phyloP scores from a whole-genome alignment of 2,113 vertebrate genomes.

The Otocyon megalotis region DNA sequence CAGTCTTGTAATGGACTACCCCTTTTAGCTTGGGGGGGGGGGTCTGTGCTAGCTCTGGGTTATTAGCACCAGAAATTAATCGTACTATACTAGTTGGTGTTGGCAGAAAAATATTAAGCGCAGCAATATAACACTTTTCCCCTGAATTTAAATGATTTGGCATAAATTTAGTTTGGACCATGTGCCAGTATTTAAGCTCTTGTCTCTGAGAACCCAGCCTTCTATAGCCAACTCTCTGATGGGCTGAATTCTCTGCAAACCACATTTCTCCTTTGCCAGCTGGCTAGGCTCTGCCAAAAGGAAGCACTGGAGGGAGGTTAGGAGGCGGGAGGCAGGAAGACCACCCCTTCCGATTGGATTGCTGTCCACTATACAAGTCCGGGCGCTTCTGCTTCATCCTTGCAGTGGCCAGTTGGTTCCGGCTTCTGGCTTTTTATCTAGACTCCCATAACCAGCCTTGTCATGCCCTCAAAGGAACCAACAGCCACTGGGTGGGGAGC shows the following conservation, averaged over 20 bases:
- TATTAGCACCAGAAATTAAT: not conserved
- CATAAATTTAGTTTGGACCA: not conserved
- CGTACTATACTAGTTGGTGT: not conserved
- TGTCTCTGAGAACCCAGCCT: not conserved
- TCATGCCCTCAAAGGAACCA: not conserved
- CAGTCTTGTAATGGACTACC: not conserved
- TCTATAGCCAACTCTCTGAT: not conserved
- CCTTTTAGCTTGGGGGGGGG: not conserved
- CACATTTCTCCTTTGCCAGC: not conserved
- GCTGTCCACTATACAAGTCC: not conserved
- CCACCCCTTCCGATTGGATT: not conserved
- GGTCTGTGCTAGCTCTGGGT: not conserved
- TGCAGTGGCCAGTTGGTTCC: not conserved
- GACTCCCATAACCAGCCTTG: not conserved
- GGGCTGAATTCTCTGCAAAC: not conserved
- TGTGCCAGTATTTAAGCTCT: not conserved
- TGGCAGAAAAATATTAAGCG: not conserved
- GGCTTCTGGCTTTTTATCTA: not conserved
- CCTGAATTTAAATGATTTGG: conserved; percentile 29
- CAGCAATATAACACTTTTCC: not conserved
- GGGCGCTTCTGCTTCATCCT: not conserved
- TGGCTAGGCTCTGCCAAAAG: not conserved
- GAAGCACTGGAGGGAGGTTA: not conserved
- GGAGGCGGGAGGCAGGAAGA: not conserved
- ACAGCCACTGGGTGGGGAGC: not conserved